A percentile compares a stretch with the other conserved stretches of the same genome.
These are phyloP conservation scores for Zaprionus ornatus DNA, from an alignment of 1,140 invertebrate genomes.

Conservation along the genomic window DNA sequence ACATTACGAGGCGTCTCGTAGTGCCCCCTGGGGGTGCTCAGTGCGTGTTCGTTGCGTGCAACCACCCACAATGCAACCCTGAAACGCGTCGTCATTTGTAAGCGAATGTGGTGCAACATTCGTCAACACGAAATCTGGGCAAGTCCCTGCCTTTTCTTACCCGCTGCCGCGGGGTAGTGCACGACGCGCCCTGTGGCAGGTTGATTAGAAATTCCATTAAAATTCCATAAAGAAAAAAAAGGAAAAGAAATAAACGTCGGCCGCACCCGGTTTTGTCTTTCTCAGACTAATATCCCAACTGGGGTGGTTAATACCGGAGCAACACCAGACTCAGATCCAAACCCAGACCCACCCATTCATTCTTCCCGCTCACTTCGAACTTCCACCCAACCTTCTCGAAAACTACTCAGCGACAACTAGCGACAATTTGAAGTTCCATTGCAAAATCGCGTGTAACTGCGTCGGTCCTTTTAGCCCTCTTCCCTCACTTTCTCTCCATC, in stretches of 20 bases:
- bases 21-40: background rate
- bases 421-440: conserved; percentile 47
- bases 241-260: conserved; percentile 55
- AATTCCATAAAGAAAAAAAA: conserved; percentile 56
- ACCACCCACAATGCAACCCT: conserved; percentile 56
- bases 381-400: background rate
- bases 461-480: background rate
- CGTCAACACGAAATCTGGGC: conserved; percentile 67
- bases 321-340: background rate
- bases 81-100: conserved; percentile 14
- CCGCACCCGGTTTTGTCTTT: conserved; percentile 48
- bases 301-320: conserved; percentile 11
- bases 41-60: conserved; percentile 1
- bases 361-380: background rate
- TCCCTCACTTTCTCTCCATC: background rate
- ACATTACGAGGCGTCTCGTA: conserved; percentile 14
- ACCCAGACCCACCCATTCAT: background rate
- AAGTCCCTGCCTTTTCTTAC: conserved; percentile 29
- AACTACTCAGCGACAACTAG: conserved; percentile 28
- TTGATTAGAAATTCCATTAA: conserved; percentile 81
- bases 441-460: conserved; percentile 39
- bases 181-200: conserved; percentile 59
- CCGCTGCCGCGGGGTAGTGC: conserved; percentile 8
- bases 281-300: conserved; percentile 4
- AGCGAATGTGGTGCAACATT: conserved; percentile 65